These are phyloP conservation scores for Andricus grossulariae DNA, from an alignment of 1,140 invertebrate genomes.

Conservation along the genomic window DNA sequence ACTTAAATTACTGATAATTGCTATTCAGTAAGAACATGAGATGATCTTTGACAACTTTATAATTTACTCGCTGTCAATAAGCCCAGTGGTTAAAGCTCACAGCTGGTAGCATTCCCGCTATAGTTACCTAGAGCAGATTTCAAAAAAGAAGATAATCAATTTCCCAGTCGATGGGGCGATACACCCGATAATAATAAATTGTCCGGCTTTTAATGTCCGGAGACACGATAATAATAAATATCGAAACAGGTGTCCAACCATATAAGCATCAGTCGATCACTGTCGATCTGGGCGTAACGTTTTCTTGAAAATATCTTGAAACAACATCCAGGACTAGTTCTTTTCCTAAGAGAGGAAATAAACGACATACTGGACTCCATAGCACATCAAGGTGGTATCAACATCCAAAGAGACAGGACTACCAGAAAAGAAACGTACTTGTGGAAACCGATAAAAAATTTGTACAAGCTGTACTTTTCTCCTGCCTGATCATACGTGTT, in stretches of 20 bases:
- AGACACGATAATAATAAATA: constrained; percentile 25
- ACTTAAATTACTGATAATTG: neutral
- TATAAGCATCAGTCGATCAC: constrained; percentile 2
- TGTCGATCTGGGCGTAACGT: constrained; percentile 19
- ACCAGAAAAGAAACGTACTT: constrained; percentile 4
- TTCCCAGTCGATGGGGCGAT: neutral
- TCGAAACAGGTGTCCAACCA: constrained; percentile 23
- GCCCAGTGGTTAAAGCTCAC: neutral
- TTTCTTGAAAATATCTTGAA: constrained; percentile 22
- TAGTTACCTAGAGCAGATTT: neutral
- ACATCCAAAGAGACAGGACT: constrained; percentile 12
- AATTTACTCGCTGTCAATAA: neutral
- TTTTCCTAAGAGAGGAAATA: constrained; percentile 19
- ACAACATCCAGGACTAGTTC: constrained; percentile 8
- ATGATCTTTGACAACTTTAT: neutral
- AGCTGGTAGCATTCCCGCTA: neutral
- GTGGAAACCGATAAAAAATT: neutral
- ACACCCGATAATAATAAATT: constrained; percentile 14
- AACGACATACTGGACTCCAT: neutral
- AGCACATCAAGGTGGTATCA: constrained; percentile 17
- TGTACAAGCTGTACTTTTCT: no score
- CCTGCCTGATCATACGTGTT: no score
- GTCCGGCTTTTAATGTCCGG: neutral
- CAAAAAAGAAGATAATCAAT: constrained; percentile 16
- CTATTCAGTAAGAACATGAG: neutral